phyloP scores from a whole-genome alignment of 2,113 vertebrate species.

The Synchiropus splendidus region DNA sequence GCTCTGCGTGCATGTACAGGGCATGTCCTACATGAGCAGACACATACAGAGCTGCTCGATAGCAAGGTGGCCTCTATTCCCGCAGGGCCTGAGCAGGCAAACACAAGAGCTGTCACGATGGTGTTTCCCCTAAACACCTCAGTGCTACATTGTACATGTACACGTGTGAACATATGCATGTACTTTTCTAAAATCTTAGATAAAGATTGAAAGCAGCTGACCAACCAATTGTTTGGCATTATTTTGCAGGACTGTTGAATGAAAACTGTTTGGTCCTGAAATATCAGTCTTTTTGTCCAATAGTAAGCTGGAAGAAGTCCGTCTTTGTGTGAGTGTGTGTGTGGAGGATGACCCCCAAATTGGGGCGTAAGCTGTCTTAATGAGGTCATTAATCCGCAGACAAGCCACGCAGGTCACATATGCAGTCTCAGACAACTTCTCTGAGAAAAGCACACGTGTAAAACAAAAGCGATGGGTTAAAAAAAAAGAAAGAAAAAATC shows the following conservation, averaged over 20 bases:
- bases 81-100: constrained; percentile 38
- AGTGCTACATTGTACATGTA: constrained; percentile 25
- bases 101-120: constrained; percentile 40
- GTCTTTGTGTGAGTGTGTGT: constrained; percentile 4
- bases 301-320: background rate
- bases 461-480: constrained; percentile 3
- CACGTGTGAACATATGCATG: too few species aligned
- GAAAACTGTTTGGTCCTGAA: too few species aligned
- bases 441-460: constrained; percentile 16
- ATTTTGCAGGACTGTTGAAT: too few species aligned
- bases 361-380: constrained; percentile 11
- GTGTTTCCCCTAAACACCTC: constrained; percentile 54
- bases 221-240: too few species aligned
- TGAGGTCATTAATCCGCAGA: constrained; percentile 38
- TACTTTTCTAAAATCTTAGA: too few species aligned
- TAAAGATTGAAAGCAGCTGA: too few species aligned
- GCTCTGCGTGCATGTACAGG: constrained; percentile 38
- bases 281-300: too few species aligned
- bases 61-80: constrained; percentile 44
- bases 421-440: constrained; percentile 26
- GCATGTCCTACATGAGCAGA: constrained; percentile 57
- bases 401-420: constrained; percentile 21
- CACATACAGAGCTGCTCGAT: constrained; percentile 38
- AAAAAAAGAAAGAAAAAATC: constrained; percentile 3
- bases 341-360: background rate